Percentiles rank a stretch among this genome's conserved stretches.
phyloP scores from a whole-genome alignment of 1,140 invertebrate species.

The Trichonephila clavipes region DNA sequence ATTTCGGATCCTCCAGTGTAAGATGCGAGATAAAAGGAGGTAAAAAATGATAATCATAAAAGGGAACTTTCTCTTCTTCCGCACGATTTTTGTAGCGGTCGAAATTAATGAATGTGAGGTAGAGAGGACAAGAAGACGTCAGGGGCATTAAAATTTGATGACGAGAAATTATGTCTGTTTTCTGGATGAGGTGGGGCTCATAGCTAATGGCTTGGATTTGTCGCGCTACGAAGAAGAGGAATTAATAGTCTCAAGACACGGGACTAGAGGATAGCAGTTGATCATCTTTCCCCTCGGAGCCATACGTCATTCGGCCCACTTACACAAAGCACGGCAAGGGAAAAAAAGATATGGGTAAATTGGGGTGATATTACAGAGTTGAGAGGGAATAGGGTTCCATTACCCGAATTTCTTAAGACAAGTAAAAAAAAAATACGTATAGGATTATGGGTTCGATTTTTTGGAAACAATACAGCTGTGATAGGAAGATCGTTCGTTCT shows the following conservation, averaged over 20 bases:
- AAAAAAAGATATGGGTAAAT: conserved; percentile 57
- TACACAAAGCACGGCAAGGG: conserved; percentile 24
- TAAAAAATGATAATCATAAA: conserved; percentile 45
- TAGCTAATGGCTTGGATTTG: conserved; percentile 73
- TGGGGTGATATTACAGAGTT: conserved; percentile 54
- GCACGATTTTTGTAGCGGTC: conserved; percentile 61
- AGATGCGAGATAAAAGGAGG: conserved; percentile 4
- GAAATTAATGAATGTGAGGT: conserved; percentile 63
- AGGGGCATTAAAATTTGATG: conserved; percentile 74
- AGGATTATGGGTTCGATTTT: not conserved
- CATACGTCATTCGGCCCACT: conserved; percentile 66
- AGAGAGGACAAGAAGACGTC: conserved; percentile 53
- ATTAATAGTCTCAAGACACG: conserved; percentile 74
- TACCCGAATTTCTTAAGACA: conserved; percentile 27
- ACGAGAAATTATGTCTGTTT: conserved; percentile 74
- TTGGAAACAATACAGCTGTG: conserved; percentile 1
- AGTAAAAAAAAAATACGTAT: conserved; percentile 15
- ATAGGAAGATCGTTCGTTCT: not conserved
- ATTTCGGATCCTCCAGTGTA: not conserved
- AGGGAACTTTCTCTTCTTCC: conserved; percentile 5
- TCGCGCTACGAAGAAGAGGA: conserved; percentile 65
- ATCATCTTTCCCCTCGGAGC: conserved; percentile 71
- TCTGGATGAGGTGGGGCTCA: conserved; percentile 66
- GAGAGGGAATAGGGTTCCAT: conserved; percentile 14
- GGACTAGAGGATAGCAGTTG: conserved; percentile 65